Evolutionary conservation across 2,888 invertebrate genomes (phyloP), one percentile per base, ranked within the genome.

Genomic region (Ormia ochracea): DNA sequence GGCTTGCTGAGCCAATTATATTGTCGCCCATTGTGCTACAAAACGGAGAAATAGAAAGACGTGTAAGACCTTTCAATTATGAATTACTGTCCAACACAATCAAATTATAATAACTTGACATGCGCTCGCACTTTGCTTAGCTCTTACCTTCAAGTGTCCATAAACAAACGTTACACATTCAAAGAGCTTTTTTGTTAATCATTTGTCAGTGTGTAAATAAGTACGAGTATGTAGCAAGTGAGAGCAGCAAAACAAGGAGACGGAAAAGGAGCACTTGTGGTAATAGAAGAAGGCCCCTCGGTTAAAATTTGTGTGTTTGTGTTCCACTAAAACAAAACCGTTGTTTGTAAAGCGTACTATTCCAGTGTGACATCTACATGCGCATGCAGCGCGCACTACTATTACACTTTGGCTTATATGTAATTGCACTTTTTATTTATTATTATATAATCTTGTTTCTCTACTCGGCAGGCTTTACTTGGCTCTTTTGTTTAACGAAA

Each of bases 1-100:
- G 96, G 90, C 97, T 97, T 78, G 94, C 93, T 72, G 94, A 93
- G 82, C 94, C 93, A 84, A 92, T 91, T 84, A 89, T 88, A 83
- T 87, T 89, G 83, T 89, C 89, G 81, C 88, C 89, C 89, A 89
- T 89, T 61, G 41, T 83, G 82, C 72, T 65, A 45, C 3, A 59
- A 54, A 50, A 10, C 17, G 36, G 26, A 48, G 50, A 12, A 69
- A 38, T 36, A 21, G 17, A 14, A n/a, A 61, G 7, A 33, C n/a
- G 56, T 21, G 21, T 38, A 45, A 12, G 21, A n/a, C 41, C 23
- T 33, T 69, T 36, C 12, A 43, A 36, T 14, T 21, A 17, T 26
- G 41, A 9, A 52, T 43, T 19, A 58, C n/a, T n/a, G n/a, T 26
- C 1, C 21, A 17, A 68, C 50, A 31, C 41, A 61, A 36, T 41